These are phyloP conservation scores for Micromys minutus DNA, from an alignment of 2,113 vertebrate species.

Conservation along the genomic window DNA sequence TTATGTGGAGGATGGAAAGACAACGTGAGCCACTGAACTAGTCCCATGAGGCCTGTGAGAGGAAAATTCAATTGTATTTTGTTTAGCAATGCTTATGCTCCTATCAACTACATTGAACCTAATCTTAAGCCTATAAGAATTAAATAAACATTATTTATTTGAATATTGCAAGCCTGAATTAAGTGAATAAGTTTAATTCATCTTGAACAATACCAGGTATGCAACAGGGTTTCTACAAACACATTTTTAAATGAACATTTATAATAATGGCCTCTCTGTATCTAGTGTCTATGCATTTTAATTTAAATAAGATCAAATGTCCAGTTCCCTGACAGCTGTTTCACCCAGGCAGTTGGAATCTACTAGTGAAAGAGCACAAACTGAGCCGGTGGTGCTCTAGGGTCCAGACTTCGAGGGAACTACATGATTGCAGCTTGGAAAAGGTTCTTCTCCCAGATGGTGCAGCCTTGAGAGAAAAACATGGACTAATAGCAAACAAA, in stretches of 20 bases:
- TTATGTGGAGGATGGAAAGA: background rate
- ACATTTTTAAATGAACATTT: background rate
- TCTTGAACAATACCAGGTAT: background rate
- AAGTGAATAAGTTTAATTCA: constrained; percentile 41
- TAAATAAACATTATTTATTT: no score
- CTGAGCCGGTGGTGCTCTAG: background rate
- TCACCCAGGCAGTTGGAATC: background rate
- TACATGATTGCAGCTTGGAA: background rate
- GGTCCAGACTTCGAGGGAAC: background rate
- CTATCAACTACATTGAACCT: background rate
- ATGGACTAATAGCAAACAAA: background rate
- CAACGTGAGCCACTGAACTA: background rate
- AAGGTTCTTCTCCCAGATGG: background rate
- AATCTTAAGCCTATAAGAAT: constrained; percentile 12
- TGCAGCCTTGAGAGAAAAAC: background rate
- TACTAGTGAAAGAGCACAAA: background rate
- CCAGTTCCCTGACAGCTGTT: background rate
- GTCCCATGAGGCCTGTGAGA: background rate
- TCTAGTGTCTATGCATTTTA: background rate
- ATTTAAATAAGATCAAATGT: background rate
- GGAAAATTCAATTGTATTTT: background rate
- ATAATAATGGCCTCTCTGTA: background rate
- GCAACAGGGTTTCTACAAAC: background rate
- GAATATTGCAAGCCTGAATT: background rate
- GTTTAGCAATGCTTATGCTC: background rate